Base-by-base conservation (phyloP, 2,797 vertebrate genomes). In the Muscicapa striata region DNA sequence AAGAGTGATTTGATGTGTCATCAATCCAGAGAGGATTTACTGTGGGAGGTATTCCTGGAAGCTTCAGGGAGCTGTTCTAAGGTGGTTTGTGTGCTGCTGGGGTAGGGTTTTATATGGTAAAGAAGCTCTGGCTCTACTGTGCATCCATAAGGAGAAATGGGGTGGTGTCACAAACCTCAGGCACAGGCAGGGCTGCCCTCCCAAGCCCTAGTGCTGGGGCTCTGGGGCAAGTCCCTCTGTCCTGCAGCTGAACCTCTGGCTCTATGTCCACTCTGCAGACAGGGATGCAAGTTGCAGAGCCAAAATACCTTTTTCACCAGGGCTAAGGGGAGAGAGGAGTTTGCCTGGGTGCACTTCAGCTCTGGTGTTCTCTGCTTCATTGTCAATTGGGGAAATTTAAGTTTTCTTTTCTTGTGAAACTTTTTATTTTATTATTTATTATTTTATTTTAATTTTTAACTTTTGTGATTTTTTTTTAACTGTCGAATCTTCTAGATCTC, bases 401-500 rank as follows among this genome's bases (percentile, higher is more conserved):
- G 16, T 29, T 76, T 22, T 23, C 5, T 5, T 32, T 40, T n/a
- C 54, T 27, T 5, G 9, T 41, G 15, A 20, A 24, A 21, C 21
- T 38, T 38, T 58, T 59, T 10, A 18, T 54, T 30, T 55, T n/a
- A 51, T 51, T 29, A 29, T 51, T 51, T 27, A 27, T 49, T 14
- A 15, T 49, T 26, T 49, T 27, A 51, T 29, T 51, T 51, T 51
- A 29, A 10, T 27, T 51, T 51, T 51, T 51, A 29, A 51, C 49
- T 36, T 59, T 26, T 6, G 11, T 51, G 14, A 22, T 38, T 40
- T 59, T n/a, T 54, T 20, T n/a, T 48, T 49, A 38, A 29, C 38
- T 69, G 38, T 63, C 12, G 22, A 30, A 76, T 26, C 29, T 77
- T 73, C 32, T 93, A 99, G 99, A 99, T 82, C 98, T 99, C 95